A percentile compares a stretch with the other conserved stretches of the same genome.
phyloP scores from a whole-genome alignment of 2,888 invertebrate species.

The Lasioglossum oenotherae region DNA sequence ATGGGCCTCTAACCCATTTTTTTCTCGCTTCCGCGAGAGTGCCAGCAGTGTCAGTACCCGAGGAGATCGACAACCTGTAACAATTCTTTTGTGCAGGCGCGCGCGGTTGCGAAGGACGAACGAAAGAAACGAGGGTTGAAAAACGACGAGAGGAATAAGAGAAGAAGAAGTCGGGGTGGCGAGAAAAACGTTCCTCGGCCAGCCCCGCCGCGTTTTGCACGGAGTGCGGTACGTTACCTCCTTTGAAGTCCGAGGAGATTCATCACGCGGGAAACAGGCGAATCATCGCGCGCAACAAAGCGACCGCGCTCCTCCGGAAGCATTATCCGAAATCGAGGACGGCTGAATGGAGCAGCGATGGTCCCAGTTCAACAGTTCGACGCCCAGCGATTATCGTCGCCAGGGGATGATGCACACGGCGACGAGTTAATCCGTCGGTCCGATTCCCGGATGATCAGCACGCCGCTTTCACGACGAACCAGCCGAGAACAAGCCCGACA shows the following conservation, averaged over 20 bases:
- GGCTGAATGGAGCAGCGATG: constrained; percentile 5
- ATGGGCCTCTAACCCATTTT: constrained; percentile 27
- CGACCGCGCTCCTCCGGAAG: constrained; percentile 21
- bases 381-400: not conserved
- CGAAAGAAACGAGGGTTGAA: constrained; percentile 6
- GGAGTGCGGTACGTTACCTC: constrained; percentile 54
- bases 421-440: constrained; percentile 27
- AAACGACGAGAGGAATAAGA: not conserved
- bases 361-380: not conserved
- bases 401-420: constrained; percentile 4
- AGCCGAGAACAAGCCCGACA: not conserved
- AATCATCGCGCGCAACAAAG: constrained; percentile 54
- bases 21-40: constrained; percentile 29
- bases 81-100: constrained; percentile 25
- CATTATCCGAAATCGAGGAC: constrained; percentile 48
- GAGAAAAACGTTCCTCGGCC: constrained; percentile 17
- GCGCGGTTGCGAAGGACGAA: constrained; percentile 20
- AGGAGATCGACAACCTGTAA: constrained; percentile 31
- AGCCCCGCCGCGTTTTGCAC: constrained; percentile 31
- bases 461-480: not conserved
- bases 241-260: constrained; percentile 52
- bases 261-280: constrained; percentile 49
- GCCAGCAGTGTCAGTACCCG: constrained; percentile 60
- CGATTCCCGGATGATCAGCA: constrained; percentile 1
- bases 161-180: not conserved